Percentiles rank a stretch among this genome's conserved stretches.
Evolutionary conservation across 2,888 invertebrate genomes (phyloP).

Genomic region (Ecliptopera silaceata): DNA sequence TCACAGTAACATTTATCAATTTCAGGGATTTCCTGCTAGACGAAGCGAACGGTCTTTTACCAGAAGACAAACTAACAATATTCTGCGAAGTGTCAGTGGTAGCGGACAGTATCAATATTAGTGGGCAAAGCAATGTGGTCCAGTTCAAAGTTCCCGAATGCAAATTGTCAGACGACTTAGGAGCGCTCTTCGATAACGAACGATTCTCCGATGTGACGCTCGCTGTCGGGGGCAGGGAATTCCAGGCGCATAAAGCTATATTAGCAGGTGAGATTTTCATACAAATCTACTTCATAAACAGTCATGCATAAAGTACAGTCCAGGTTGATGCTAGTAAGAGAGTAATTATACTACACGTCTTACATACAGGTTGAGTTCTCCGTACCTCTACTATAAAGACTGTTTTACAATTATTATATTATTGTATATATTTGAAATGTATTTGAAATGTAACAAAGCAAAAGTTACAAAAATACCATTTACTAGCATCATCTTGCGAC

Average conservation of each 20-base stretch:
- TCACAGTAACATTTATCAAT: conserved; percentile 36
- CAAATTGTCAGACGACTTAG: conserved; percentile 96
- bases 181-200: conserved; percentile 97
- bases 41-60: conserved; percentile 98
- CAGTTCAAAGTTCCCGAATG: conserved; percentile 99
- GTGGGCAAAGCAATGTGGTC: conserved; percentile 98
- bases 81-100: conserved; percentile 99
- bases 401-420: no score
- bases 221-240: conserved; percentile 94
- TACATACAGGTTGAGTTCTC: not conserved
- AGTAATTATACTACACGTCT: no score
- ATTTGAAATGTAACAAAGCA: no score
- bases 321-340: no score
- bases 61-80: conserved; percentile 99
- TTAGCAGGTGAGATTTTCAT: conserved; percentile 87
- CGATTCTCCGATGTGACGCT: conserved; percentile 99
- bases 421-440: no score
- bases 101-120: conserved; percentile 99
- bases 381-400: no score
- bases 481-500: no score
- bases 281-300: not conserved
- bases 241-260: conserved; percentile 98
- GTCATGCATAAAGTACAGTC: not conserved
- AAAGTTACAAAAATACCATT: no score
- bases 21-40: conserved; percentile 97